phyloP scores from a whole-genome alignment of 2,797 vertebrate genomes.

The Parauchenoglanis ngamensis region DNA sequence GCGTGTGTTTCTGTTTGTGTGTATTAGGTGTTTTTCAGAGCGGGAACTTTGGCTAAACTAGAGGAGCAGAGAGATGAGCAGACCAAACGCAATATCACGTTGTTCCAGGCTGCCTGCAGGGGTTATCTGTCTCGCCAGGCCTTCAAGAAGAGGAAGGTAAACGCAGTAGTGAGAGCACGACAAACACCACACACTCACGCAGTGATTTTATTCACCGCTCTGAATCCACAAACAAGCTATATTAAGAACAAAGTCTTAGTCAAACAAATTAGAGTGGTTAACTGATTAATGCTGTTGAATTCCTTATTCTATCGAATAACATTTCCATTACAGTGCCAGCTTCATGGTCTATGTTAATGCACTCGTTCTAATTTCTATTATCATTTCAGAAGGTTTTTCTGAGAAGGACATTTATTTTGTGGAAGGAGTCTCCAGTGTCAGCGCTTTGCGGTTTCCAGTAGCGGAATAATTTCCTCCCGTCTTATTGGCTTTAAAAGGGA shows the following conservation, averaged over 20 bases:
- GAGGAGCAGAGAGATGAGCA: slow-evolving; percentile 95
- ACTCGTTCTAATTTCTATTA: background rate
- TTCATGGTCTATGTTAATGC: background rate
- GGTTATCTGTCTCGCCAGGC: slow-evolving; percentile 93
- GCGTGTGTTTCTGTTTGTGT: slow-evolving; percentile 37
- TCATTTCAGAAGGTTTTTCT: background rate
- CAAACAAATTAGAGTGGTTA: background rate
- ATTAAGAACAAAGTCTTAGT: background rate
- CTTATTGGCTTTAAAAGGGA: background rate
- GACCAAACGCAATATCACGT: slow-evolving; percentile 87
- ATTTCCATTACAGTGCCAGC: background rate
- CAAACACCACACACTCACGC: background rate
- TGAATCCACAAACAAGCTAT: background rate
- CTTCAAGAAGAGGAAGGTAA: slow-evolving; percentile 98
- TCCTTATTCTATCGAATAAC: background rate
- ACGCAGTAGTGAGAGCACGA: background rate
- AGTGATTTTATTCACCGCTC: background rate
- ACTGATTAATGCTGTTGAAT: background rate
- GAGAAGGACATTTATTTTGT: background rate
- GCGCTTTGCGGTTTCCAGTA: background rate
- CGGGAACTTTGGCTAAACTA: slow-evolving; percentile 87
- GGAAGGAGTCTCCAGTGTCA: background rate
- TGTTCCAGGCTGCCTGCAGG: slow-evolving; percentile 90
- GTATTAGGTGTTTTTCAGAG: slow-evolving; percentile 92
- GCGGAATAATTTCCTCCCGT: background rate